A percentile compares a stretch with the other conserved stretches of the same genome.
Evolutionary conservation across 2,797 vertebrate species (phyloP).

Genomic region (Margarornis squamiger): DNA sequence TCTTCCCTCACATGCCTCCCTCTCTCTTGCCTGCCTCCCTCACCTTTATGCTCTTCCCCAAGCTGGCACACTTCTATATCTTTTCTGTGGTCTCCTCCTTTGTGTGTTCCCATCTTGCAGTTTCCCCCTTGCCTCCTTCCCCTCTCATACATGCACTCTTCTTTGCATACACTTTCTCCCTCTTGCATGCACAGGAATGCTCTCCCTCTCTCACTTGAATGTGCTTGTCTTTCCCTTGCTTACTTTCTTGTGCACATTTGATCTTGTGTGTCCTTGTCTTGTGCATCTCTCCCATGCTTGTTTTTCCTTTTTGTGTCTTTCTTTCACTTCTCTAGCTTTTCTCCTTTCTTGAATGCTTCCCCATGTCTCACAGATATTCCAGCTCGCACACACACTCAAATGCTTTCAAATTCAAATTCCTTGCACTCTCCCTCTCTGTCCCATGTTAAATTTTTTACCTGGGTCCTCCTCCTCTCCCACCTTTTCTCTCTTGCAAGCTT

Average conservation of each 20-base stretch:
- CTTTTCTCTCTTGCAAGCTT: not conserved
- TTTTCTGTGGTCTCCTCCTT: not conserved
- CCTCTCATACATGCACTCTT: not conserved
- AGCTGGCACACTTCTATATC: not conserved
- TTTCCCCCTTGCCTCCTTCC: not conserved
- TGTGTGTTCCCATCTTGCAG: not conserved
- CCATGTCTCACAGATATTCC: not conserved
- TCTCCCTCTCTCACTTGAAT: not conserved
- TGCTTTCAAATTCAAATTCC: not conserved
- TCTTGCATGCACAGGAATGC: accelerated
- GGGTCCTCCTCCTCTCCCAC: not conserved
- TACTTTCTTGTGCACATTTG: not conserved
- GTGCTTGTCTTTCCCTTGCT: not conserved
- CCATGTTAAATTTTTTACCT: not conserved
- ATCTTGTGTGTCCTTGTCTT: not conserved
- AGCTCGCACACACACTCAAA: not conserved
- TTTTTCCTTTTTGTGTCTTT: not conserved
- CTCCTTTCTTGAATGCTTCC: not conserved
- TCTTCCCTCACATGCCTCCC: not conserved
- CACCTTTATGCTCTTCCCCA: not conserved
- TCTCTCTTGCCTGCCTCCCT: not conserved
- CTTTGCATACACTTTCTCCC: not conserved
- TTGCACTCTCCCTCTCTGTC: not conserved
- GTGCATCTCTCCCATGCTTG: not conserved
- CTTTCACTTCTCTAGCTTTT: not conserved